Conservation (phyloP, 2,888 invertebrate species). For the Drosophila kanekoi region DNA sequence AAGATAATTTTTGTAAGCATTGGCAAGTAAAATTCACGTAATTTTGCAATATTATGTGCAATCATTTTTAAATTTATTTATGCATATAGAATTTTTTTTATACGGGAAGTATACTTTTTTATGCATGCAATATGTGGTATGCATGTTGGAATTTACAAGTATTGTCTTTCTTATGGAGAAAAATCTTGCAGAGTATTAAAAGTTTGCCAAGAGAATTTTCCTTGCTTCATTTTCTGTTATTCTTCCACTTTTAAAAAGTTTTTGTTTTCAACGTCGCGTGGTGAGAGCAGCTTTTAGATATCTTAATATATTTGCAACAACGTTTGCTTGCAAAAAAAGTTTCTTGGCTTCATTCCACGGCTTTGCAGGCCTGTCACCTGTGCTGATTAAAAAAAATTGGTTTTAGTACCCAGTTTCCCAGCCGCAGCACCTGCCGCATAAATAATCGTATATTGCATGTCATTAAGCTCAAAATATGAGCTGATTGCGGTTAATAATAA, state of each 20-base stretch:
- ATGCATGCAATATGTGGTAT: no score
- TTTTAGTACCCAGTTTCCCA: conserved; percentile 54
- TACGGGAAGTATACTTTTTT: no score
- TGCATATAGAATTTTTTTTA: no score
- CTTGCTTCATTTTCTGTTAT: conserved; percentile 9
- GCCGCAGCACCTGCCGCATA: conserved; percentile 52
- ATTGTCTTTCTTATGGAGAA: no score
- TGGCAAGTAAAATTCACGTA: no score
- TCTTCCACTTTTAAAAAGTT: conserved; percentile 33
- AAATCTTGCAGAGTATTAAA: conserved; percentile 5
- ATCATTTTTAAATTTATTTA: no score
- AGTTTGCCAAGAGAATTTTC: not conserved
- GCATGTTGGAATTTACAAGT: no score
- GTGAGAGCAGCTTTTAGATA: conserved; percentile 59
- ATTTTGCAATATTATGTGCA: not conserved
- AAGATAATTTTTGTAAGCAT: not conserved
- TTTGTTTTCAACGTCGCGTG: conserved; percentile 43
- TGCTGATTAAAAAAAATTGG: conserved; percentile 68
- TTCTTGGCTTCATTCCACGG: conserved; percentile 6
- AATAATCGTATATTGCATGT: conserved; percentile 66
- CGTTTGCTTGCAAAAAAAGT: conserved; percentile 36
- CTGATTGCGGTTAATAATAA: conserved; percentile 80
- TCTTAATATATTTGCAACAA: conserved; percentile 55
- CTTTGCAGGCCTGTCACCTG: conserved; percentile 39
- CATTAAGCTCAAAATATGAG: conserved; percentile 60